Evolutionary conservation across 2,113 vertebrate species (phyloP).

Genomic region (Progne subis): DNA sequence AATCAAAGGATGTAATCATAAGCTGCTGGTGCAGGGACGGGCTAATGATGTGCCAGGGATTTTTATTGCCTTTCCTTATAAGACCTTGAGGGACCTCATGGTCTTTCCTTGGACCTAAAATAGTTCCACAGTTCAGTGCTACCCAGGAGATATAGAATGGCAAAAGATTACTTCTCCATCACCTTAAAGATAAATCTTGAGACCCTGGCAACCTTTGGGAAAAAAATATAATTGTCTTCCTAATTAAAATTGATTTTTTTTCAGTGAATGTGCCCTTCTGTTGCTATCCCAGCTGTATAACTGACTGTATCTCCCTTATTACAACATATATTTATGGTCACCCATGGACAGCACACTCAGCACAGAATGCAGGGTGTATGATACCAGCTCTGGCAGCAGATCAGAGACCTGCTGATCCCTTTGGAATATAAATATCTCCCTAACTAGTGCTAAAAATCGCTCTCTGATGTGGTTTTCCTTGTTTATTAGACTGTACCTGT

Average conservation of each 20-base stretch:
- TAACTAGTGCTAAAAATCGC: background rate
- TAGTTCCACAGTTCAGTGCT: slow-evolving; percentile 25
- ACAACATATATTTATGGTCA: slow-evolving; percentile 59
- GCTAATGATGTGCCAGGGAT: slow-evolving; percentile 55
- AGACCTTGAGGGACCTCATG: slow-evolving; percentile 49
- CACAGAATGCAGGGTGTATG: background rate
- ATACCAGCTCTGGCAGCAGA: background rate
- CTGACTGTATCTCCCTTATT: slow-evolving; percentile 51
- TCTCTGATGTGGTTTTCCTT: background rate
- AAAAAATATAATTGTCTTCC: slow-evolving; percentile 73
- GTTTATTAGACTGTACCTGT: background rate
- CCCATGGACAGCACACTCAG: slow-evolving; percentile 37
- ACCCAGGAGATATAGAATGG: slow-evolving; percentile 24
- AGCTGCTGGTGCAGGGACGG: slow-evolving; percentile 5
- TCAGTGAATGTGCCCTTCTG: slow-evolving; percentile 60
- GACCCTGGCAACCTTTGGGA: slow-evolving; percentile 65
- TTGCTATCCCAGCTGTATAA: slow-evolving; percentile 42
- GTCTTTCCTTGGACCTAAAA: slow-evolving; percentile 40
- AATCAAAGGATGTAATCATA: slow-evolving; percentile 38
- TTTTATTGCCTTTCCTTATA: slow-evolving; percentile 47
- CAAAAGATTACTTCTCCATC: slow-evolving; percentile 60
- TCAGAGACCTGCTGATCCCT: background rate
- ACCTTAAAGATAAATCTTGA: slow-evolving; percentile 70
- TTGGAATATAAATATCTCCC: background rate
- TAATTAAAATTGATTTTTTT: slow-evolving; percentile 77